phyloP scores from a whole-genome alignment of 2,888 invertebrate species.

The Cyaniris semiargus region DNA sequence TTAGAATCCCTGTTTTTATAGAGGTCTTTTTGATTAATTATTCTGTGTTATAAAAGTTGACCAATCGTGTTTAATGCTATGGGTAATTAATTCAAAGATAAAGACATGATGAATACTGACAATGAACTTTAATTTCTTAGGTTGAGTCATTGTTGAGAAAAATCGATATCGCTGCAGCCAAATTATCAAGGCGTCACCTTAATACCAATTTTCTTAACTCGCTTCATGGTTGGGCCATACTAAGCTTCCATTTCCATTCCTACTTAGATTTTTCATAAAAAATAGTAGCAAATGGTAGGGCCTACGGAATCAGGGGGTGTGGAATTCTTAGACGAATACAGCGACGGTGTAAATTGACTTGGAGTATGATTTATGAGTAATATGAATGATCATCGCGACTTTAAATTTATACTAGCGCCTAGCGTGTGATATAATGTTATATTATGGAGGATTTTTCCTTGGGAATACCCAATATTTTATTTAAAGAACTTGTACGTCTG shows the following conservation, averaged over 20 bases:
- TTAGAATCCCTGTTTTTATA: too few species aligned
- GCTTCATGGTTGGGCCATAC: neutral
- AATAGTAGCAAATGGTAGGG: conserved; percentile 44
- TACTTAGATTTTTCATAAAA: neutral
- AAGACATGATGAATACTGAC: too few species aligned
- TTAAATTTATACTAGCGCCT: conserved; percentile 31
- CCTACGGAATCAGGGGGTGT: conserved; percentile 56
- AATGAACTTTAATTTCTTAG: too few species aligned
- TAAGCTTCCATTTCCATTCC: too few species aligned
- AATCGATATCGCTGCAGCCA: too few species aligned
- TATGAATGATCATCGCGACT: conserved; percentile 48
- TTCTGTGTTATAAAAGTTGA: too few species aligned
- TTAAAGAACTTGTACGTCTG: neutral
- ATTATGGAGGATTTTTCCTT: neutral
- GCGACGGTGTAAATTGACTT: conserved; percentile 57
- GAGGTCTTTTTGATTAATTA: too few species aligned
- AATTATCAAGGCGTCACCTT: too few species aligned
- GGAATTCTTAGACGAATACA: conserved; percentile 62
- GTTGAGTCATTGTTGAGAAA: too few species aligned
- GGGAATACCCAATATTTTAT: neutral
- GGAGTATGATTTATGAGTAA: conserved; percentile 56
- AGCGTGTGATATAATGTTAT: neutral
- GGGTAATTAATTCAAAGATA: too few species aligned
- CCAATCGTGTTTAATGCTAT: too few species aligned
- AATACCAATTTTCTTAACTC: too few species aligned